Evolutionary conservation across 2,888 invertebrate genomes (phyloP).

Genomic region (Yponomeuta sedellus): DNA sequence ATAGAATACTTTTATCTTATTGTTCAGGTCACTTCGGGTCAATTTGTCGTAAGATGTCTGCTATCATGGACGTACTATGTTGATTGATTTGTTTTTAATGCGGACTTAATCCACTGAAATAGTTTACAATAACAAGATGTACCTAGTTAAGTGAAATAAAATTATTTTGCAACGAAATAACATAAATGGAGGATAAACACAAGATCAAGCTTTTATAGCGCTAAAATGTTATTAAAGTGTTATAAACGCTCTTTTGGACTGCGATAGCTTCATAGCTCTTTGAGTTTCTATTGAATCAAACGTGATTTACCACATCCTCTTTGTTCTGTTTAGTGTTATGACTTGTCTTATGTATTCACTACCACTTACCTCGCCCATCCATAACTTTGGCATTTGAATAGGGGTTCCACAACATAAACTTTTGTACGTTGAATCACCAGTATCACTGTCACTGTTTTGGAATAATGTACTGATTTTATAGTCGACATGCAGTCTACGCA

Average conservation of each 20-base stretch:
- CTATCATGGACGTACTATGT: too few species aligned
- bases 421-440: neutral
- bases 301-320: neutral
- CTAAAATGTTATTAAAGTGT: too few species aligned
- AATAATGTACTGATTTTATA: neutral
- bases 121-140: too few species aligned
- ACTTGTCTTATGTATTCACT: neutral
- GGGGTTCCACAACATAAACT: neutral
- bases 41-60: neutral
- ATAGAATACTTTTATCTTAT: neutral
- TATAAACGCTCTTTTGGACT: too few species aligned
- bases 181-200: too few species aligned
- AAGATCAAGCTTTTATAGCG: too few species aligned
- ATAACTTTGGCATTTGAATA: neutral
- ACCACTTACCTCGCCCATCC: neutral
- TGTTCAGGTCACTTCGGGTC: neutral
- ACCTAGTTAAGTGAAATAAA: too few species aligned
- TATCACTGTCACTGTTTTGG: neutral
- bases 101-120: too few species aligned
- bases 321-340: neutral
- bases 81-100: too few species aligned
- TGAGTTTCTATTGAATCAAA: too few species aligned
- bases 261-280: too few species aligned
- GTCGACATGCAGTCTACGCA: constrained; percentile 19
- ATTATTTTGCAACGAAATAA: too few species aligned